A percentile compares a stretch with the other conserved stretches of the same genome.
Evolutionary conservation across 2,797 vertebrate species (phyloP).

Genomic region (Acridotheres tristis): DNA sequence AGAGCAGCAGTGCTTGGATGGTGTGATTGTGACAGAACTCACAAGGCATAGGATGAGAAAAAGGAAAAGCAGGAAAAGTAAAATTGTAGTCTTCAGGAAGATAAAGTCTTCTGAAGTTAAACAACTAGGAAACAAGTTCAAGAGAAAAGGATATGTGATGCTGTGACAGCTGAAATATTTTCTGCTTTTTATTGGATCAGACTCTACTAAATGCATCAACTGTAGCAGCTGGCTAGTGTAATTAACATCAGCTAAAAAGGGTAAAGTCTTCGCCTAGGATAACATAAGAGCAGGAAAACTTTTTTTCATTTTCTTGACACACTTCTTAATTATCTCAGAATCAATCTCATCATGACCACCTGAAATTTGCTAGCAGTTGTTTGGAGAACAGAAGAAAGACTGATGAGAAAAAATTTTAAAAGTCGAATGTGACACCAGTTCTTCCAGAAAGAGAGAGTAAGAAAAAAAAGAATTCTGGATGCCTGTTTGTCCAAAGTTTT

Average conservation of each 20-base stretch:
- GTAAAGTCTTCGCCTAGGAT: background rate
- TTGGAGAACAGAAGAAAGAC: background rate
- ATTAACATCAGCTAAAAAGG: slow-evolving; percentile 8
- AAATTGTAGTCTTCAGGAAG: background rate
- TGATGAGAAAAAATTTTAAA: background rate
- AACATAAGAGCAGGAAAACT: background rate
- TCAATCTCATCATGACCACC: background rate
- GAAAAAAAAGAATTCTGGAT: background rate
- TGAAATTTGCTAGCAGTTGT: background rate
- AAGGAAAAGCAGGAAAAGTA: background rate
- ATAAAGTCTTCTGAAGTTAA: background rate
- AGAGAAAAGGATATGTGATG: background rate
- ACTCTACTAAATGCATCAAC: background rate
- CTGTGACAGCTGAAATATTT: background rate
- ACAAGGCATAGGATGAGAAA: background rate
- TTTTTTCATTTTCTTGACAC: background rate
- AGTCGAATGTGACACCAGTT: background rate
- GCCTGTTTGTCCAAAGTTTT: background rate
- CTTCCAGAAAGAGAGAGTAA: background rate
- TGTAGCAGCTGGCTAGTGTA: background rate
- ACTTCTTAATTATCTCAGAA: background rate
- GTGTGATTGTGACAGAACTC: background rate
- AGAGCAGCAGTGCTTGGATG: background rate
- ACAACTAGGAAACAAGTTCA: background rate
- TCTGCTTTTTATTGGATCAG: background rate